Conservation (phyloP, 2,888 invertebrate genomes). For the Lepetodrilus schrolli region DNA sequence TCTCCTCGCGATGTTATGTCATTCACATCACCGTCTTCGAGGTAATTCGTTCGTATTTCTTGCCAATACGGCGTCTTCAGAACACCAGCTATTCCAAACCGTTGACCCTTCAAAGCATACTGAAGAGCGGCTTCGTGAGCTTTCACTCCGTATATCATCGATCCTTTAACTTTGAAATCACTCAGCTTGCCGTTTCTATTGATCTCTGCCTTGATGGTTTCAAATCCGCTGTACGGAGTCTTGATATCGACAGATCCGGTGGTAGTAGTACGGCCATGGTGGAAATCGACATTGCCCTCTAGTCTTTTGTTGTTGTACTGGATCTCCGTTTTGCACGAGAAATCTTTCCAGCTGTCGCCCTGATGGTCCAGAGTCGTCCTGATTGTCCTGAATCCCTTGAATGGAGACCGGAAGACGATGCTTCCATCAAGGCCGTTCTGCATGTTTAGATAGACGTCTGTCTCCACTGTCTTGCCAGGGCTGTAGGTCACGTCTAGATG, state of each 20-base stretch:
- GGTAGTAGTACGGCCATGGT: constrained; percentile 20
- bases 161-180: neutral
- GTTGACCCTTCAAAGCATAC: neutral
- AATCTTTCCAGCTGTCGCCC: constrained; percentile 40
- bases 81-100: neutral
- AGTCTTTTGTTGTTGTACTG: constrained; percentile 24
- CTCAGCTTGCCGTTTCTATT: constrained; percentile 6
- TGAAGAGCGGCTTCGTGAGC: neutral
- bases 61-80: constrained; percentile 14
- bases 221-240: constrained; percentile 35
- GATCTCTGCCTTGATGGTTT: constrained; percentile 33
- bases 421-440: neutral
- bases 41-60: neutral
- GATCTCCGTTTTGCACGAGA: constrained; percentile 50
- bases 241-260: constrained; percentile 30
- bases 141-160: neutral
- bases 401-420: constrained; percentile 40
- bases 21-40: neutral
- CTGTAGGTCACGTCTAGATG: neutral
- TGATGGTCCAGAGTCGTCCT: constrained; percentile 50
- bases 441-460: constrained; percentile 15
- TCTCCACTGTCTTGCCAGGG: neutral
- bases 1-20: neutral
- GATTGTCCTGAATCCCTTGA: constrained; percentile 45
- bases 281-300: constrained; percentile 34